phyloP scores from a whole-genome alignment of 1,140 invertebrate genomes.

The Calephelis virginiensis region DNA sequence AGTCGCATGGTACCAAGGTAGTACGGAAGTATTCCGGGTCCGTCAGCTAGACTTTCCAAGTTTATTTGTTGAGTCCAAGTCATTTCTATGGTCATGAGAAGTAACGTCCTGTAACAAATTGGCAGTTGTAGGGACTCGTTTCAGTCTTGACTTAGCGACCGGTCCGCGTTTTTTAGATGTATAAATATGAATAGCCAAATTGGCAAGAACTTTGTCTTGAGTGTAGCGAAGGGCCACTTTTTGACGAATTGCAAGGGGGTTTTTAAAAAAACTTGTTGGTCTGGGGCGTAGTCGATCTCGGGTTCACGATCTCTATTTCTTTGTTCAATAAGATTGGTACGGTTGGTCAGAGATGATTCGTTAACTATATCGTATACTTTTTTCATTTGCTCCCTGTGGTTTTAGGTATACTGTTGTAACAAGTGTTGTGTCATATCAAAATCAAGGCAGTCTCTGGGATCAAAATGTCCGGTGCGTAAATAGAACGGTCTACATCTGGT shows the following conservation, averaged over 20 bases:
- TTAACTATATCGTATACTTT: constrained; percentile 29
- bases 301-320: constrained; percentile 29
- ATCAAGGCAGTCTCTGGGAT: constrained; percentile 27
- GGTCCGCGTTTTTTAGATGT: too few species aligned
- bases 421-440: constrained; percentile 30
- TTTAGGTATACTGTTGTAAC: constrained; percentile 31
- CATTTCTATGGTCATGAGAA: too few species aligned
- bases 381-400: constrained; percentile 33
- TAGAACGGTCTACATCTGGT: constrained; percentile 32
- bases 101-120: too few species aligned
- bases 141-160: too few species aligned
- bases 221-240: constrained; percentile 21
- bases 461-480: constrained; percentile 32
- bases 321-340: constrained; percentile 26
- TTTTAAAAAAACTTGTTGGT: constrained; percentile 35
- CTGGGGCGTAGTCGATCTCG: constrained; percentile 29
- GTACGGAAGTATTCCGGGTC: too few species aligned
- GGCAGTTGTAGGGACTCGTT: too few species aligned
- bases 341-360: constrained; percentile 22
- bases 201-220: background rate
- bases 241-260: constrained; percentile 28
- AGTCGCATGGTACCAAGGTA: too few species aligned
- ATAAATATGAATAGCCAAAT: background rate
- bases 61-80: too few species aligned
- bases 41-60: too few species aligned